phyloP scores from a whole-genome alignment of 2,888 invertebrate species.

The Brachylomia viminalis region DNA sequence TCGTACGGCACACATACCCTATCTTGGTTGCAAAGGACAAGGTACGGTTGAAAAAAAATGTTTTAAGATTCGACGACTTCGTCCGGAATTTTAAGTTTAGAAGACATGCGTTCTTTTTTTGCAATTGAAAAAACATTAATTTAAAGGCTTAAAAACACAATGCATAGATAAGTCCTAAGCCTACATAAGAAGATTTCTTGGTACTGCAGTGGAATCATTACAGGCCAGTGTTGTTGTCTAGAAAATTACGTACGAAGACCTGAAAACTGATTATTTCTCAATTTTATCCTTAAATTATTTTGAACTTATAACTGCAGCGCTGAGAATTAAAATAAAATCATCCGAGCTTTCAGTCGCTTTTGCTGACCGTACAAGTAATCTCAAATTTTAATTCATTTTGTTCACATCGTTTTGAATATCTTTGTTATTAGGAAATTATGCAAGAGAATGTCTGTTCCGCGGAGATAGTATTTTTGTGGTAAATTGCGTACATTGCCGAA shows the following conservation, averaged over 20 bases:
- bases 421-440: slow-evolving; percentile 51
- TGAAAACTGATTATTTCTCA: not conserved
- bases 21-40: slow-evolving; percentile 30
- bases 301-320: not conserved
- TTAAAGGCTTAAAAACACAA: not conserved
- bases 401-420: slow-evolving; percentile 56
- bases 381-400: slow-evolving; percentile 61
- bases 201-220: too few relatives aligned
- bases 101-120: not conserved
- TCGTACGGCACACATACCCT: slow-evolving; percentile 39
- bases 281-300: not conserved
- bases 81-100: too few relatives aligned
- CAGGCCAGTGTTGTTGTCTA: not conserved
- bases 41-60: slow-evolving; percentile 30
- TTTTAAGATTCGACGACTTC: not conserved
- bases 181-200: not conserved
- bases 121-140: not conserved
- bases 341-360: not conserved
- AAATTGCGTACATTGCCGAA: not conserved
- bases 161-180: not conserved
- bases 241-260: not conserved
- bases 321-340: not conserved
- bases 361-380: slow-evolving; percentile 49
- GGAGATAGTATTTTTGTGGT: slow-evolving; percentile 22
- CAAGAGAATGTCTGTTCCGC: slow-evolving; percentile 32